phyloP scores from a whole-genome alignment of 2,888 invertebrate genomes.

The Helobdella robusta region DNA sequence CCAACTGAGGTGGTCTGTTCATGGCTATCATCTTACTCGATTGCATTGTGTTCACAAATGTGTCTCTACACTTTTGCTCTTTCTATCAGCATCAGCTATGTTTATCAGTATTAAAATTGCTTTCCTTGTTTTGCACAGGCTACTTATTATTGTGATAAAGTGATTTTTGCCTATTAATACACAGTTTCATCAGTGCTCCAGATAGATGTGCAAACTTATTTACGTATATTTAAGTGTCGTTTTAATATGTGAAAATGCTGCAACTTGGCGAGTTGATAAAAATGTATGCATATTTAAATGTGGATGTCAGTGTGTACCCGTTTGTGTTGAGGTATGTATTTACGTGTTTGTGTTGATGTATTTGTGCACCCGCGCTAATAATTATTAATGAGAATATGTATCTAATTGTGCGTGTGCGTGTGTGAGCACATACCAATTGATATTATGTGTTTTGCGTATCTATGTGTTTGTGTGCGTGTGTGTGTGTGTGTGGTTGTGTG shows the following conservation, averaged over 20 bases:
- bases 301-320: not conserved
- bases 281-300: not conserved
- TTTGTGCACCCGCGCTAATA: not conserved
- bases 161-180: too few relatives aligned
- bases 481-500: slow-evolving; percentile 3
- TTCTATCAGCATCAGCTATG: too few relatives aligned
- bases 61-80: too few relatives aligned
- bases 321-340: not conserved
- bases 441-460: not conserved
- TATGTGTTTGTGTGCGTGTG: not conserved
- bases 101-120: too few relatives aligned
- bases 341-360: not conserved
- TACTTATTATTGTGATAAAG: too few relatives aligned
- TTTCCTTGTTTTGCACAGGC: too few relatives aligned
- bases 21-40: too few relatives aligned
- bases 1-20: too few relatives aligned
- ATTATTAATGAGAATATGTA: not conserved
- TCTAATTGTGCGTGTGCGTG: not conserved
- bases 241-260: not conserved
- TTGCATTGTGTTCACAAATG: too few relatives aligned
- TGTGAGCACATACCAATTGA: not conserved
- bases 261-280: not conserved
- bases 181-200: too few relatives aligned
- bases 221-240: too few relatives aligned
- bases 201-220: too few relatives aligned